These are phyloP conservation scores for Threskiornis aethiopicus DNA, from an alignment of 2,797 vertebrate species.

Conservation along the genomic window DNA sequence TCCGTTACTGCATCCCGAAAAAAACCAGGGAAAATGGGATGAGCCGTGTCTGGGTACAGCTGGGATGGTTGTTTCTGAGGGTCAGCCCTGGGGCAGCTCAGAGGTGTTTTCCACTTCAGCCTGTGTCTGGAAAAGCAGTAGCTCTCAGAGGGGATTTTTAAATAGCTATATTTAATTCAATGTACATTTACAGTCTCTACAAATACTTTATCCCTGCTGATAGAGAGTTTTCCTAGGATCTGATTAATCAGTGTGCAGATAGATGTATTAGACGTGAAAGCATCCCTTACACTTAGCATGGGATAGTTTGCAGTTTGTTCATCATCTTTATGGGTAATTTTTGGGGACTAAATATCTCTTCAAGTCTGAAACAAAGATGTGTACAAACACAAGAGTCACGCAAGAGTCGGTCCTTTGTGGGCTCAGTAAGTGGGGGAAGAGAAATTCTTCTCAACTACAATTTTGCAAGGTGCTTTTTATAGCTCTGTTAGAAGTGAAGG, in stretches of 20 bases:
- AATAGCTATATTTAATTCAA: background rate
- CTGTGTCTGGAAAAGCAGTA: background rate
- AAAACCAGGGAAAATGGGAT: background rate
- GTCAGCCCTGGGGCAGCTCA: background rate
- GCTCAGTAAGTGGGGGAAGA: background rate
- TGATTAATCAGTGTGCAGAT: no score
- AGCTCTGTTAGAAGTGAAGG: background rate
- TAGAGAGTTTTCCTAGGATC: background rate
- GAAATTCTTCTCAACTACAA: background rate
- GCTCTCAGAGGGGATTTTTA: background rate
- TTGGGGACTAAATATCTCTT: background rate
- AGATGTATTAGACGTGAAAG: background rate
- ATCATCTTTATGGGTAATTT: background rate
- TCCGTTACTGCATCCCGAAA: background rate
- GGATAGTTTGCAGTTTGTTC: background rate
- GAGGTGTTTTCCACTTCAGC: background rate
- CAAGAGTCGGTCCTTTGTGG: background rate
- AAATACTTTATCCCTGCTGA: background rate
- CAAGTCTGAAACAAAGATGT: background rate
- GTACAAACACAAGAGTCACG: no score
- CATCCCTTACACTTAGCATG: background rate
- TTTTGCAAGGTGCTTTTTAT: background rate
- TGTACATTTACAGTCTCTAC: background rate
- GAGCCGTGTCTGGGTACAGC: background rate
- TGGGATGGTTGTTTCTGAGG: background rate